Percentiles rank a stretch among this genome's conserved stretches.
These are phyloP conservation scores for Erythrocercus mccallii DNA, from an alignment of 2,113 vertebrate genomes.

Conservation along the genomic window DNA sequence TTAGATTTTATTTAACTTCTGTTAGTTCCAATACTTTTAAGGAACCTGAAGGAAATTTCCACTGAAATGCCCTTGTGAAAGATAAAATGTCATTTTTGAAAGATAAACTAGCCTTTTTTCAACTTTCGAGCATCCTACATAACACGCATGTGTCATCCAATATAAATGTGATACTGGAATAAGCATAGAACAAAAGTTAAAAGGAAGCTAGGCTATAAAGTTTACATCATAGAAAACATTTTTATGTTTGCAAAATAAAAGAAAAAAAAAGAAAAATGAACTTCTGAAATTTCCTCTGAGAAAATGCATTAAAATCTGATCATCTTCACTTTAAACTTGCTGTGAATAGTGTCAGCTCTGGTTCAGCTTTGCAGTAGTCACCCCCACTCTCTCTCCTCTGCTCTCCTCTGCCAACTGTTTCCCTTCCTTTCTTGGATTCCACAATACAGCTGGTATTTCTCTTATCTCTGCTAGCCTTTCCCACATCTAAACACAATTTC, in stretches of 20 bases:
- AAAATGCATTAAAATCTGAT: background rate
- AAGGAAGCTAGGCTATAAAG: background rate
- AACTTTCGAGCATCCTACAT: background rate
- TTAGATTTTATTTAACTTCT: background rate
- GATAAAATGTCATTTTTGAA: background rate
- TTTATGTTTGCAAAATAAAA: background rate
- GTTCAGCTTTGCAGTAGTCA: background rate
- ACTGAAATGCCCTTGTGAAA: background rate
- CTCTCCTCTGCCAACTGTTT: background rate
- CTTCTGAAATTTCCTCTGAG: background rate
- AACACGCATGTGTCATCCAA: background rate
- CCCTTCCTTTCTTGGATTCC: background rate
- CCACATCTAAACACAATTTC: background rate
- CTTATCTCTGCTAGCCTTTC: background rate
- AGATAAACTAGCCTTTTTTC: background rate
- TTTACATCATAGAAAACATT: background rate
- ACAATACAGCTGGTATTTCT: background rate
- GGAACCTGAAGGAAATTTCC: background rate
- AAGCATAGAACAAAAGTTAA: background rate
- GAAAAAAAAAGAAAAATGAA: background rate
- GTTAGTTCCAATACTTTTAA: background rate
- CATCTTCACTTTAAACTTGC: background rate
- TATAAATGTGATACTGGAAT: background rate
- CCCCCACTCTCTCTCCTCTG: background rate
- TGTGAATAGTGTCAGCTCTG: background rate